These are phyloP conservation scores for Andrena camellia DNA, from an alignment of 2,888 invertebrate genomes.

Conservation along the genomic window DNA sequence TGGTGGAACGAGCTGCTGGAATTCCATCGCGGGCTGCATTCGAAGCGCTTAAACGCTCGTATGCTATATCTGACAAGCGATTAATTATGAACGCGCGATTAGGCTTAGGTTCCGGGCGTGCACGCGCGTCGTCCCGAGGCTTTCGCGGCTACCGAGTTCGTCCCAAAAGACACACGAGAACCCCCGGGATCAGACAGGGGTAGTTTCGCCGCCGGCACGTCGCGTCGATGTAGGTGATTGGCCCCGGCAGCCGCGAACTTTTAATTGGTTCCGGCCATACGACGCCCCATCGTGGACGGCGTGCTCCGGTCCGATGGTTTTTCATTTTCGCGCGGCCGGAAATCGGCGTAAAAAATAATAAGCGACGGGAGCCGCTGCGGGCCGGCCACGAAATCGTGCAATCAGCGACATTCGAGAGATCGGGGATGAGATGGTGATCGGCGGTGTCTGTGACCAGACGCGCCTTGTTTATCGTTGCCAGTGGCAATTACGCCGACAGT, in stretches of 20 bases:
- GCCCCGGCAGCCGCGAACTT: slow-evolving; percentile 66
- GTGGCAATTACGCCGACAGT: slow-evolving; percentile 43
- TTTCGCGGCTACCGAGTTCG: slow-evolving; percentile 25
- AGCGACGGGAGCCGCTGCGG: slow-evolving; percentile 22
- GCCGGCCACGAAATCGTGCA: slow-evolving; percentile 40
- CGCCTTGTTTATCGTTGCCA: slow-evolving; percentile 25
- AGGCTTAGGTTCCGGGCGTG: slow-evolving; percentile 35
- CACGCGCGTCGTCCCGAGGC: slow-evolving; percentile 19
- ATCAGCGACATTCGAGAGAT: slow-evolving; percentile 32
- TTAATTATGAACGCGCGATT: slow-evolving; percentile 61
- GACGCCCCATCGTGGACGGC: slow-evolving; percentile 26
- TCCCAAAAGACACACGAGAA: slow-evolving; percentile 39
- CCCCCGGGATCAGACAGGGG: slow-evolving; percentile 1
- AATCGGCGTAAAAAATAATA: slow-evolving; percentile 67
- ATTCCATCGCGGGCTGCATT: slow-evolving; percentile 32
- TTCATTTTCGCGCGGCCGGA: slow-evolving; percentile 56
- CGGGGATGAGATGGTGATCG: neutral
- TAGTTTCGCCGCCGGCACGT: slow-evolving; percentile 31
- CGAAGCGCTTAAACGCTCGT: slow-evolving; percentile 41
- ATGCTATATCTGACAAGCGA: slow-evolving; percentile 42
- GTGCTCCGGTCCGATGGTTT: slow-evolving; percentile 59
- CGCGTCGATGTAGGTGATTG: slow-evolving; percentile 66
- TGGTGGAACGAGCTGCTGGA: slow-evolving; percentile 25
- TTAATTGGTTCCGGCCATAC: slow-evolving; percentile 68
- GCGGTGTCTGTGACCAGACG: slow-evolving; percentile 6